These are phyloP conservation scores for Temnothorax unifasciatus DNA, from an alignment of 2,888 invertebrate genomes.

Conservation along the genomic window DNA sequence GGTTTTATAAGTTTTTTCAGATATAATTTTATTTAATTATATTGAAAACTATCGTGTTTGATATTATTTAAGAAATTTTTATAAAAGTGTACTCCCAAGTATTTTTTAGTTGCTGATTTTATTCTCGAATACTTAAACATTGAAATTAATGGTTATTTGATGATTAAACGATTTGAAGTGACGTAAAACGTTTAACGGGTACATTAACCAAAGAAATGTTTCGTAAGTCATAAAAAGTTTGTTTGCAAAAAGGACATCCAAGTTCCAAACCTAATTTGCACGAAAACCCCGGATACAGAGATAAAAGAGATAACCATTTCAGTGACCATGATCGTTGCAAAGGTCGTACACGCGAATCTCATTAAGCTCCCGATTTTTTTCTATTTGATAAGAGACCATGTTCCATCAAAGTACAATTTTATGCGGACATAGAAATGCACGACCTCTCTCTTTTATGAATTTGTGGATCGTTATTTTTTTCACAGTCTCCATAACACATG, in stretches of 20 bases:
- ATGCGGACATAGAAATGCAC: not conserved
- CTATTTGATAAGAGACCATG: not conserved
- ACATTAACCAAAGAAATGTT: slow-evolving; percentile 7
- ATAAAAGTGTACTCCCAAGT: not conserved
- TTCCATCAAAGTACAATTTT: not conserved
- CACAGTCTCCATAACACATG: not conserved
- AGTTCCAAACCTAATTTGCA: slow-evolving; percentile 38
- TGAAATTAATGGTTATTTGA: slow-evolving; percentile 15
- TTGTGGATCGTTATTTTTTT: not conserved
- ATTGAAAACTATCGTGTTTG: not conserved
- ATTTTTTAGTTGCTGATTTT: not conserved
- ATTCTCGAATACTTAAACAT: slow-evolving; percentile 16
- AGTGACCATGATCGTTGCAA: not conserved
- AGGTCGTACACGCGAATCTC: slow-evolving; percentile 28
- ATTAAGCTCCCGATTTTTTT: slow-evolving; percentile 9
- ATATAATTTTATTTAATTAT: slow-evolving; percentile 8
- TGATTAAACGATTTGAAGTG: not conserved
- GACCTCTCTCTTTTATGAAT: not conserved
- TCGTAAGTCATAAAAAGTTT: slow-evolving; percentile 22
- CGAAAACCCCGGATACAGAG: not conserved
- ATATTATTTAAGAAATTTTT: slow-evolving; percentile 1
- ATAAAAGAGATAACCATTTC: slow-evolving; percentile 6
- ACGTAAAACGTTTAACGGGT: not conserved
- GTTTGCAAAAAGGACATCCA: slow-evolving; percentile 30
- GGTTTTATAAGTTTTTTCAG: not conserved